These are phyloP conservation scores for Pangasianodon hypophthalmus DNA, from an alignment of 2,113 vertebrate genomes.

Conservation along the genomic window DNA sequence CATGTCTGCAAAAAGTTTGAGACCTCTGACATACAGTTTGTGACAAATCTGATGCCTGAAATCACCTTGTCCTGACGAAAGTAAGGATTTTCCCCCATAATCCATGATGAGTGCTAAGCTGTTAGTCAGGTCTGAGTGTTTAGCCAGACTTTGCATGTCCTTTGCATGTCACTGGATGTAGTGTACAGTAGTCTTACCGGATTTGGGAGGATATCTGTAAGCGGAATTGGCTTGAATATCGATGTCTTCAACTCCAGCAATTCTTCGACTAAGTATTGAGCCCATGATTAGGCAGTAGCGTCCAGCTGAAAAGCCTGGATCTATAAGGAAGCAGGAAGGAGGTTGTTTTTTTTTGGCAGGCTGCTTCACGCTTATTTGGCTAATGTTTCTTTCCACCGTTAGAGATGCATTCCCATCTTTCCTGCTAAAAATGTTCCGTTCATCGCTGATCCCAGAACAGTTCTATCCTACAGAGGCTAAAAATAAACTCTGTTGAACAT, in stretches of 20 bases:
- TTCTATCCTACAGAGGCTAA: not conserved
- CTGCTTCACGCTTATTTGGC: constrained; percentile 3
- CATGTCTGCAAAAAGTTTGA: not conserved
- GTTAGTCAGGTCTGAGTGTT: not conserved
- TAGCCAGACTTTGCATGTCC: not conserved
- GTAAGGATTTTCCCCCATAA: no score
- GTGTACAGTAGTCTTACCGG: constrained; percentile 78
- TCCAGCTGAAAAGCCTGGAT: not conserved
- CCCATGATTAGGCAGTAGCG: constrained; percentile 77
- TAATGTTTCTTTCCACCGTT: constrained; percentile 60
- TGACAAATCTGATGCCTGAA: not conserved
- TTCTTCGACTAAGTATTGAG: constrained; percentile 92
- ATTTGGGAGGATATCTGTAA: constrained; percentile 96
- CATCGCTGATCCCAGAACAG: not conserved
- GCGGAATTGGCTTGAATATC: constrained; percentile 98
- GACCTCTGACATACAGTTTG: not conserved
- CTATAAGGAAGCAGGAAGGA: not conserved
- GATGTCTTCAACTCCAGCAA: constrained; percentile 96
- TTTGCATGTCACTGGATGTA: not conserved
- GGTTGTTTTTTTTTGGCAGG: constrained; percentile 1
- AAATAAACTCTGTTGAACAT: not conserved
- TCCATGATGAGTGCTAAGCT: not conserved
- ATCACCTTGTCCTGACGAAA: not conserved
- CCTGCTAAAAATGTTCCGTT: not conserved
- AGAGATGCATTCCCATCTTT: constrained; percentile 38